Evolutionary conservation across 2,888 invertebrate genomes (phyloP), one percentile per base, ranked within the genome.

Genomic region (Rosalia funebris): DNA sequence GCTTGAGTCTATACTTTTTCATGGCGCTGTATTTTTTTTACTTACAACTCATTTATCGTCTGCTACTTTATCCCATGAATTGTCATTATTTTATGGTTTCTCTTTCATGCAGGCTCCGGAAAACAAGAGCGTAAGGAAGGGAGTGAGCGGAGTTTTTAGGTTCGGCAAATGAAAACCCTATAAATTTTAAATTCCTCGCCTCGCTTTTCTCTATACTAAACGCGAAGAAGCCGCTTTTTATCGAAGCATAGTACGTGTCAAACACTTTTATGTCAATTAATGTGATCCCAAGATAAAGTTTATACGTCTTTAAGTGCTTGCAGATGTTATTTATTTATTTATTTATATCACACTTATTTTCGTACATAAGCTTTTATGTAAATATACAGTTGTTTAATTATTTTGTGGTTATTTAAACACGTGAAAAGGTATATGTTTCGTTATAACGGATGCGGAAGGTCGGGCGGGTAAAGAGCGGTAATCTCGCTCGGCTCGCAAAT

Each of bases 61-160:
- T n/a, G n/a, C n/a, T n/a, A n/a, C n/a, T n/a, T n/a, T n/a, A n/a
- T n/a, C n/a, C n/a, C n/a, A n/a, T n/a, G n/a, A n/a, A n/a, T n/a
- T n/a, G n/a, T 5, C 25, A 25, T 5, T 25, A 5, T 25, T 25
- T 57, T 57, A 46, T 65, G 9, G 39, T 11, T 20, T 41, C 66
- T 82, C 83, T 52, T 75, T n/a, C n/a, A n/a, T n/a, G n/a, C n/a
- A 88, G 88, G 86, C 86, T 12, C 83, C 86, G 9, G 88, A 88
- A 73, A 87, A 83, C 73, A 87, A 85, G 76, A 86, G 86, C 7
- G 84, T 86, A 62, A 87, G 87, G 79, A 88, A 87, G 75, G 83
- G 84, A 17, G 83, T 85, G 0, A 84, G 85, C 1, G 85, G 87
- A 53, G 86, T 88, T n/a, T 88, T 89, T 75, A 88, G 88, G 74